phyloP scores from a whole-genome alignment of 2,888 invertebrate species.

The Leptogaster cylindrica region DNA sequence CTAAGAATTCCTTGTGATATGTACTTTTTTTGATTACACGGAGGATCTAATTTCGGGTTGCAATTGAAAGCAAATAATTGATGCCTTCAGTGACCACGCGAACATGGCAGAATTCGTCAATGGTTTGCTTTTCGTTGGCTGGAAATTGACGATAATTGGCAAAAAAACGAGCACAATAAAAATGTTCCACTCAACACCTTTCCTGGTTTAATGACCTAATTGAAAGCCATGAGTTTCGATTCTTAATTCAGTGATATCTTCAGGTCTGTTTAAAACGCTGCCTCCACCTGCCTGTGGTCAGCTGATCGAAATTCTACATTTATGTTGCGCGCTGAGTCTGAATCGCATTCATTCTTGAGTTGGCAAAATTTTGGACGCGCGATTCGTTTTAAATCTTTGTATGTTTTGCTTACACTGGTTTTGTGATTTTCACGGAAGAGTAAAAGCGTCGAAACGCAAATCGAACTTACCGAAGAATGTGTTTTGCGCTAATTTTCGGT shows the following conservation, averaged over 20 bases:
- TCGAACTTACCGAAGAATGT: background rate
- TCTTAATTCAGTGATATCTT: background rate
- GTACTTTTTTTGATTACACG: constrained; percentile 12
- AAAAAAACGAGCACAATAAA: background rate
- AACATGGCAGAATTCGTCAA: constrained; percentile 9
- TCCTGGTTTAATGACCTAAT: constrained; percentile 38
- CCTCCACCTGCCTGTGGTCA: constrained; percentile 1
- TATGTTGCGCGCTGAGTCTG: background rate
- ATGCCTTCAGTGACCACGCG: constrained; percentile 14
- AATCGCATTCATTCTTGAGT: constrained; percentile 7
- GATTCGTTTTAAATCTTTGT: background rate
- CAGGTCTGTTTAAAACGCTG: constrained; percentile 1
- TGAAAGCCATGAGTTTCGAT: constrained; percentile 12
- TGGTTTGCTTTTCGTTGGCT: background rate
- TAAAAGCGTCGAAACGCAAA: constrained; percentile 14
- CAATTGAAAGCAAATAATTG: constrained; percentile 30
- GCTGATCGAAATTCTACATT: constrained; percentile 26
- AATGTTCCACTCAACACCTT: constrained; percentile 17
- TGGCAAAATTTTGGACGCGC: background rate
- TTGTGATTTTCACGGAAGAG: background rate
- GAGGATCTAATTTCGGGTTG: background rate
- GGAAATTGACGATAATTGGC: background rate
- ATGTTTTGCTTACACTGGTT: background rate
- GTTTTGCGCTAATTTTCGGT: constrained; percentile 7
- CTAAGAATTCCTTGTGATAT: background rate